Percentiles rank a stretch among this genome's conserved stretches.
Conservation (phyloP, 2,797 vertebrate genomes). For the Falco peregrinus region DNA sequence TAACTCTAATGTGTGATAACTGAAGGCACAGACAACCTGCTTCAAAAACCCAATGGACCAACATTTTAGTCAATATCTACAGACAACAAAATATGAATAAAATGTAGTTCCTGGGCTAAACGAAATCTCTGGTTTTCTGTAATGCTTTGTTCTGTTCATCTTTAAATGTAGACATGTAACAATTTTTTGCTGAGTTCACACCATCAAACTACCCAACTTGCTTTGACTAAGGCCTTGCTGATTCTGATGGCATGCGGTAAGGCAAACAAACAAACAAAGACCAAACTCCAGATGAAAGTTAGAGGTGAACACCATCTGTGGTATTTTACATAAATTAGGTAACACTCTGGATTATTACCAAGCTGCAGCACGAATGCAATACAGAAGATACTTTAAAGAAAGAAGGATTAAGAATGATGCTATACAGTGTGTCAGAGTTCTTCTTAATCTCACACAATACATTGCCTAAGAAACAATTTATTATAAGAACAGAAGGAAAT, state of each 20-base stretch:
- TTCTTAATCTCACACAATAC: neutral
- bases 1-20: neutral
- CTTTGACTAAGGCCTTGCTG: neutral
- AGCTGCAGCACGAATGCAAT: neutral
- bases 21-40: neutral
- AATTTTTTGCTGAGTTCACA: neutral
- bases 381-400: neutral
- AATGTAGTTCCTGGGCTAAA: neutral
- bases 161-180: neutral
- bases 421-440: neutral
- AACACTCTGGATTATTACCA: neutral
- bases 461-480: neutral
- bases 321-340: neutral
- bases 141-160: neutral
- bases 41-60: neutral
- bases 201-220: neutral
- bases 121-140: neutral
- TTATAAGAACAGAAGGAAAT: neutral
- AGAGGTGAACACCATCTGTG: neutral
- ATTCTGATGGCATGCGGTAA: neutral
- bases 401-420: neutral
- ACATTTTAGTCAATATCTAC: neutral
- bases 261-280: neutral
- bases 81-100: neutral
- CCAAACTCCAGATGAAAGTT: neutral